Evolutionary conservation across 2,888 invertebrate species (phyloP).

Genomic region (Parnassius smintheus): DNA sequence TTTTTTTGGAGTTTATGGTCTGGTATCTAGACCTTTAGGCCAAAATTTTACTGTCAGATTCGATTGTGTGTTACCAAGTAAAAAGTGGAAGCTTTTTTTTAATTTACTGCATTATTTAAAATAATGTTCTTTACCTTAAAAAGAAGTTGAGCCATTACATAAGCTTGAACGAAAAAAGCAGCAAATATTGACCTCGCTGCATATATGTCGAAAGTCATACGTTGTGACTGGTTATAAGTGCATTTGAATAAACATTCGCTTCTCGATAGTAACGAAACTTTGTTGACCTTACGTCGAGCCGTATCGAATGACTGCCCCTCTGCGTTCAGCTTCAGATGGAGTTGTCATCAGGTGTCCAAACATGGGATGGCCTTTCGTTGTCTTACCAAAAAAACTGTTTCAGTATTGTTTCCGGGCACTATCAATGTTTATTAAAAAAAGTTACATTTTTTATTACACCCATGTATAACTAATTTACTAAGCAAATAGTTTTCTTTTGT

Average conservation of each 20-base stretch:
- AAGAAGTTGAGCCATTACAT: conserved; percentile 46
- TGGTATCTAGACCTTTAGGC: too few relatives aligned
- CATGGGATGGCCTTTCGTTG: conserved; percentile 32
- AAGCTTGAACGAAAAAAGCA: conserved; percentile 61
- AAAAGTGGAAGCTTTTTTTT: background rate
- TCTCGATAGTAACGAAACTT: conserved; percentile 67
- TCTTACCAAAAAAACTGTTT: conserved; percentile 2
- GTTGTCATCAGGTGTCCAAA: conserved; percentile 70
- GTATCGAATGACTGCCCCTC: conserved; percentile 64
- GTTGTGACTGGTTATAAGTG: conserved; percentile 65
- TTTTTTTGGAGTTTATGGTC: too few relatives aligned
- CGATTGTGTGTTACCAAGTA: conserved; percentile 38
- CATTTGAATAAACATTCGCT: conserved; percentile 77
- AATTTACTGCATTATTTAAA: background rate
- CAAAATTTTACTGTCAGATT: conserved; percentile 35
- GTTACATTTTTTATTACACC: background rate
- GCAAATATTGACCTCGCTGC: conserved; percentile 78
- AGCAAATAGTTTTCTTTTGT: too few relatives aligned
- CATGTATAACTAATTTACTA: too few relatives aligned
- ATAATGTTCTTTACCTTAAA: background rate
- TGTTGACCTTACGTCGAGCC: conserved; percentile 68
- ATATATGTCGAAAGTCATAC: conserved; percentile 75
- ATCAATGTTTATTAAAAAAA: background rate
- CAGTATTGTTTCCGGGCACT: conserved; percentile 14
- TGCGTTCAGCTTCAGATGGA: conserved; percentile 58